Evolutionary conservation across 2,888 invertebrate species (phyloP).

Genomic region (Mimas tiliae): DNA sequence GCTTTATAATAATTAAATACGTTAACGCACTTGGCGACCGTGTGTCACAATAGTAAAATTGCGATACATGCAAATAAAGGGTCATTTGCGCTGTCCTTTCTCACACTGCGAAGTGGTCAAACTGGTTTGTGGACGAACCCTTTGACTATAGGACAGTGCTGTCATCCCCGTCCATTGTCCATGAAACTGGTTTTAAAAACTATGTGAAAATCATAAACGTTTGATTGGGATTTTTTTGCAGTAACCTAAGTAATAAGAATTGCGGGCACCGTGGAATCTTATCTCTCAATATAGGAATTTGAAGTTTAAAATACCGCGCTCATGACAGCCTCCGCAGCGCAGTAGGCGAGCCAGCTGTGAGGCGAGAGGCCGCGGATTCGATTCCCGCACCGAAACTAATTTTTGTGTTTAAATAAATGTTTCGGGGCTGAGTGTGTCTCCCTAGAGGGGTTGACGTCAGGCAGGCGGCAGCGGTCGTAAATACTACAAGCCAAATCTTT

Average conservation of each 20-base stretch:
- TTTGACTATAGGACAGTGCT: conserved; percentile 60
- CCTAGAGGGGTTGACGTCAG: too few relatives aligned
- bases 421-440: too few relatives aligned
- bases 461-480: too few relatives aligned
- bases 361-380: too few relatives aligned
- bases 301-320: too few relatives aligned
- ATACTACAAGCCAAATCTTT: too few relatives aligned
- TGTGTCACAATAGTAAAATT: conserved; percentile 44
- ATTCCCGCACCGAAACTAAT: too few relatives aligned
- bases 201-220: conserved; percentile 53
- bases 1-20: too few relatives aligned
- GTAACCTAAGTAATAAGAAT: background rate
- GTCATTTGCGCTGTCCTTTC: conserved; percentile 74
- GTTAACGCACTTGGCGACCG: conserved; percentile 29
- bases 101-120: conserved; percentile 70
- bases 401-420: too few relatives aligned
- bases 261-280: background rate
- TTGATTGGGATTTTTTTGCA: conserved; percentile 2
- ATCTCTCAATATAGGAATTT: too few relatives aligned
- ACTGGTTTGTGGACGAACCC: conserved; percentile 76
- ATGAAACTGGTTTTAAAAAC: conserved; percentile 70
- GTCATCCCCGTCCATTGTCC: conserved; percentile 74
- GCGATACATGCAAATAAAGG: conserved; percentile 70
- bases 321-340: too few relatives aligned
- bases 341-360: too few relatives aligned